Evolutionary conservation across 2,113 vertebrate species (phyloP).

Genomic region (Embiotoca jacksoni): DNA sequence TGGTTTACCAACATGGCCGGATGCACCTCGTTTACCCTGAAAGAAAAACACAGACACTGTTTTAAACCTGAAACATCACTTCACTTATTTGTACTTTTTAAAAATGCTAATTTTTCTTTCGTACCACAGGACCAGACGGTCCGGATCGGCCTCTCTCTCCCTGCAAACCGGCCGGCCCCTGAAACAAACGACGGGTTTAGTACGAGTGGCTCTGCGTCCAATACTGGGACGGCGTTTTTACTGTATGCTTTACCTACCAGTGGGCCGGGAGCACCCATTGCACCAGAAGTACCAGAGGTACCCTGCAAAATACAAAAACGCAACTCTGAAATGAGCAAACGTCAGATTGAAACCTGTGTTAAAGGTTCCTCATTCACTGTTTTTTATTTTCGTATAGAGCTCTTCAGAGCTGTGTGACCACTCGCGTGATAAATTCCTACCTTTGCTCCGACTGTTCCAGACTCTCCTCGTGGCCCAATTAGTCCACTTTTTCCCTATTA

Average conservation of each 20-base stretch:
- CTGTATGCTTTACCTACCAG: slow-evolving; percentile 78
- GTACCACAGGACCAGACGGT: slow-evolving; percentile 90
- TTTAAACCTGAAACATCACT: background rate
- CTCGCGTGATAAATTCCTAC: slow-evolving; percentile 70
- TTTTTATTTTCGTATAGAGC: no score
- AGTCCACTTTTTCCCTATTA: slow-evolving; percentile 89
- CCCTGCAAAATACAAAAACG: slow-evolving; percentile 84
- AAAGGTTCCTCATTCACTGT: no score
- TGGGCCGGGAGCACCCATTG: slow-evolving; percentile 90
- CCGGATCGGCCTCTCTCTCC: slow-evolving; percentile 94
- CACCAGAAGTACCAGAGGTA: slow-evolving; percentile 88
- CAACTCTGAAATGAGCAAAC: background rate
- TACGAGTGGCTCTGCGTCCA: background rate
- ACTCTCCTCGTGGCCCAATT: slow-evolving; percentile 89
- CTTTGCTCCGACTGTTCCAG: slow-evolving; percentile 91
- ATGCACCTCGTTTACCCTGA: slow-evolving; percentile 92
- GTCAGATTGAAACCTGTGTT: no score
- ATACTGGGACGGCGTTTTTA: background rate
- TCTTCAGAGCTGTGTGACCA: no score
- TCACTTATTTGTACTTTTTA: background rate
- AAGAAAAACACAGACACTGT: background rate
- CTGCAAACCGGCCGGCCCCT: slow-evolving; percentile 93
- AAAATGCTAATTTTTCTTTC: slow-evolving; percentile 18
- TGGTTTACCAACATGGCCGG: slow-evolving; percentile 92
- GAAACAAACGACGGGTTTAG: slow-evolving; percentile 30